Evolutionary conservation across 2,113 vertebrate genomes (phyloP), one percentile per base, ranked within the genome.

Genomic region (Meles meles): DNA sequence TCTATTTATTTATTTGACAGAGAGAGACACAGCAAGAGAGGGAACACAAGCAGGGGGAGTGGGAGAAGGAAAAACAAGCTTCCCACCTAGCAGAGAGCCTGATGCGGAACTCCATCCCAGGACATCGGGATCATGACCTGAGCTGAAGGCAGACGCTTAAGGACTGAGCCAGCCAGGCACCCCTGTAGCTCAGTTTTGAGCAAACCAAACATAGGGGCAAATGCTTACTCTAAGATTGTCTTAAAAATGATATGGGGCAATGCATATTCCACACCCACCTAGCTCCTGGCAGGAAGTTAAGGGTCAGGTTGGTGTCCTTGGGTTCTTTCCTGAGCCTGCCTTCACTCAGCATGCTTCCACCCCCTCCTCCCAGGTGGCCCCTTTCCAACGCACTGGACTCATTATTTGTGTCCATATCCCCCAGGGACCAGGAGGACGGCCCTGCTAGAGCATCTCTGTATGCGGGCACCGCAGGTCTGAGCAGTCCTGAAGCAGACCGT

Each of bases 221-320:
- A 17, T 3, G 4, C 69, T 11, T 11, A 39, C 52, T 13, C n/a
- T 15, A 69, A 52, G 20, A 9, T 6, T 25, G 42, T 23, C 34
- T 2, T 13, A 17, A 65, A 52, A 52, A 52, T 15, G 14, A 7
- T 2, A 25, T 0, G 5, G 4, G 18, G 21, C 27, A 11, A 37
- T 0, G 8, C 9, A 15, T 23, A 20, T 3, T n/a, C 31, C 52
- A n/a, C n/a, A 2, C 17, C 79, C 49, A 31, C 31, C 52, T 55
- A 7, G 13, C 1, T 39, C 77, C 77, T 42, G 27, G 47, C 47
- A 39, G 71, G 67, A 65, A 57, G 25, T 47, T 10, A 10, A 1
- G 31, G 12, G 13, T 7, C 3, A 8, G 34, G 21, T 47, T 25
- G 1, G 18, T 49, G 34, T 25, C 14, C 29, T 6, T 27, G 31